Percentiles rank a stretch among this genome's conserved stretches.
phyloP scores from a whole-genome alignment of 2,797 vertebrate genomes.

The Leucoraja ocellata region DNA sequence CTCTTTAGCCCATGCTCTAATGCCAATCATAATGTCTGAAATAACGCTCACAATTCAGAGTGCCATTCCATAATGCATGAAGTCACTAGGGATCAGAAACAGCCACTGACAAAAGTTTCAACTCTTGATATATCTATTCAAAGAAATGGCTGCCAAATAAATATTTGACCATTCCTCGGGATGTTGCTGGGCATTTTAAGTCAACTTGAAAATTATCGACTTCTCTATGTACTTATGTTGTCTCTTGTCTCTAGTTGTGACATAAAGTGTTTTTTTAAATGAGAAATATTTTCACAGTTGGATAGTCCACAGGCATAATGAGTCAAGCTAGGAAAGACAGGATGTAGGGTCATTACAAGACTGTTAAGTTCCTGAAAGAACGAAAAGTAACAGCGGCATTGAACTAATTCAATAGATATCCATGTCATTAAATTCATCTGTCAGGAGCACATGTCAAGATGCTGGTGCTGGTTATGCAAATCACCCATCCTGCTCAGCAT shows the following conservation, averaged over 20 bases:
- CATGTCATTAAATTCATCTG: slow-evolving; percentile 29
- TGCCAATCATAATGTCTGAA: background rate
- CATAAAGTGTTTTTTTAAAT: background rate
- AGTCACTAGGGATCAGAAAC: background rate
- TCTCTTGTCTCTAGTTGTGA: background rate
- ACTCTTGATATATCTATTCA: background rate
- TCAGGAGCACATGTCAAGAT: background rate
- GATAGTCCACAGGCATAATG: background rate
- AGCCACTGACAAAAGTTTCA: background rate
- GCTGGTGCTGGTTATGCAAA: background rate
- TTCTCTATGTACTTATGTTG: too few relatives aligned
- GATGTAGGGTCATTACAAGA: background rate
- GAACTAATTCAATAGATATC: background rate
- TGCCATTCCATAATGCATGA: background rate
- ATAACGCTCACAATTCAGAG: background rate
- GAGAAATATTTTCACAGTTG: background rate
- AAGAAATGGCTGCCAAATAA: background rate
- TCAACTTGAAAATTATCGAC: too few relatives aligned
- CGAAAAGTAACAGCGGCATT: background rate
- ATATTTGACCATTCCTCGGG: background rate
- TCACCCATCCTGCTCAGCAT: background rate
- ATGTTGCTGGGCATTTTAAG: background rate
- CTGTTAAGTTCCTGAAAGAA: slow-evolving; percentile 1
- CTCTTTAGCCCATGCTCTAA: background rate
- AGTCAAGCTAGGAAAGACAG: background rate